Percentiles rank a stretch among this genome's conserved stretches.
phyloP scores from a whole-genome alignment of 1,140 invertebrate genomes.

The Caligus rogercresseyi region DNA sequence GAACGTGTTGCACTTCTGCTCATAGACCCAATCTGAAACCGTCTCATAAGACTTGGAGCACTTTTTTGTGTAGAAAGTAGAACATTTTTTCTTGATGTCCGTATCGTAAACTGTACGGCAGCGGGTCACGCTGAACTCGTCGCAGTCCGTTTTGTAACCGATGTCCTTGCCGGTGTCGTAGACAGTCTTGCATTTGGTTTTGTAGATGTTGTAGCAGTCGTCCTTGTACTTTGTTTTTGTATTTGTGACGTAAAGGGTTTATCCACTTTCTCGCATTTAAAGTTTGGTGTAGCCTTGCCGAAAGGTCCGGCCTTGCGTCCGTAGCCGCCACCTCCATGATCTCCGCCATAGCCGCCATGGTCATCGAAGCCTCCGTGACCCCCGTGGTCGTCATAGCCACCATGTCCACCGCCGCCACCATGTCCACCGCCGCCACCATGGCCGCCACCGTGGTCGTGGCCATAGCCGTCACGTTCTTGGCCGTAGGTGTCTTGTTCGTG shows the following conservation, averaged over 20 bases:
- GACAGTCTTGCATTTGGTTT: conserved; percentile 5
- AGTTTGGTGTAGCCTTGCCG: conserved; percentile 13
- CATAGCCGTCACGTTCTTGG: neutral
- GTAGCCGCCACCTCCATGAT: conserved; percentile 3
- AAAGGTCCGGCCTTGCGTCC: conserved; percentile 10
- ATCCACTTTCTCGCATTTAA: conserved; percentile 17
- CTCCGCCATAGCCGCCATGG: neutral
- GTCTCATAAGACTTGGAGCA: conserved; percentile 11
- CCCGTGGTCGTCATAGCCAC: neutral
- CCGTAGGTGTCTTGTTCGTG: neutral
- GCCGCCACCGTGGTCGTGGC: neutral
- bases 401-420: neutral
- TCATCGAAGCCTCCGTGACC: neutral
- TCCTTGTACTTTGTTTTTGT: conserved; percentile 6
- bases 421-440: neutral
- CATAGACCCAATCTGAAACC: conserved; percentile 15
- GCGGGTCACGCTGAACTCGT: conserved; percentile 12
- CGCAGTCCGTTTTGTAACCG: conserved; percentile 18
- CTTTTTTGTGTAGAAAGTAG: conserved; percentile 4
- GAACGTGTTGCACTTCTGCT: conserved; percentile 14
- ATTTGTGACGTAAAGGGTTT: conserved; percentile 19
- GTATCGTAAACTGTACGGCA: conserved; percentile 19
- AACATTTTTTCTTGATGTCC: conserved; percentile 11
- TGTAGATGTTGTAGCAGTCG: conserved; percentile 16
- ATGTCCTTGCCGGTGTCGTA: conserved; percentile 19